Evolutionary conservation across 1,140 invertebrate species (phyloP).

Genomic region (Pogonomyrmex californicus): DNA sequence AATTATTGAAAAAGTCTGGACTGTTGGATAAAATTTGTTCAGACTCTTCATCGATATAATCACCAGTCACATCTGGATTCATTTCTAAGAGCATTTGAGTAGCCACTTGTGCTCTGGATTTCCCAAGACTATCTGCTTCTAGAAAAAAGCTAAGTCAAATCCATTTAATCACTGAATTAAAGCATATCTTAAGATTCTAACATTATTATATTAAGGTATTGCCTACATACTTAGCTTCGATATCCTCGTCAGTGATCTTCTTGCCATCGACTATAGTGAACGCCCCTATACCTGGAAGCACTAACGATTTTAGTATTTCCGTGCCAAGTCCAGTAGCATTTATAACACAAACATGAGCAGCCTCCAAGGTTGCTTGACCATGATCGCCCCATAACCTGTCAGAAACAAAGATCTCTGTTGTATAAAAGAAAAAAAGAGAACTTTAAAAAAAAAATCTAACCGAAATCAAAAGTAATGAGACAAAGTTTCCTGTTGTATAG

Average conservation of each 20-base stretch:
- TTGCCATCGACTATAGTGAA: conserved; percentile 98
- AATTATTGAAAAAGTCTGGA: conserved; percentile 95
- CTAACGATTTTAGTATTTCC: conserved; percentile 97
- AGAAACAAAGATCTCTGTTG: not conserved
- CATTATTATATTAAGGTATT: not conserved
- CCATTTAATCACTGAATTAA: conserved; percentile 15
- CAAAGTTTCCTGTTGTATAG: not conserved
- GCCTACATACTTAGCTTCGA: conserved; percentile 94
- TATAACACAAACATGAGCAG: conserved; percentile 96
- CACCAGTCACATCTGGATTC: conserved; percentile 97
- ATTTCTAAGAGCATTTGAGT: conserved; percentile 95
- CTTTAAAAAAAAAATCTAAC: not conserved
- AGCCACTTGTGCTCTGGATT: conserved; percentile 94
- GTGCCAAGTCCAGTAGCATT: conserved; percentile 98
- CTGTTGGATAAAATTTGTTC: conserved; percentile 95
- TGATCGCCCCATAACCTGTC: conserved; percentile 98
- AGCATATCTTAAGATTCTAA: not conserved
- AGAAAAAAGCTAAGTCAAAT: conserved; percentile 93
- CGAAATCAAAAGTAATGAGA: not conserved
- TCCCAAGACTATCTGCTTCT: conserved; percentile 92
- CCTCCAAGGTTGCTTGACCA: conserved; percentile 96
- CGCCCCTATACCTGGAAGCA: conserved; percentile 97
- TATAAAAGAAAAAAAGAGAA: not conserved
- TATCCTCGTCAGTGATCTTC: conserved; percentile 95
- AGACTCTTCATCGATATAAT: conserved; percentile 96